These are phyloP conservation scores for Hymenopus coronatus DNA, from an alignment of 2,888 invertebrate species.

Conservation along the genomic window DNA sequence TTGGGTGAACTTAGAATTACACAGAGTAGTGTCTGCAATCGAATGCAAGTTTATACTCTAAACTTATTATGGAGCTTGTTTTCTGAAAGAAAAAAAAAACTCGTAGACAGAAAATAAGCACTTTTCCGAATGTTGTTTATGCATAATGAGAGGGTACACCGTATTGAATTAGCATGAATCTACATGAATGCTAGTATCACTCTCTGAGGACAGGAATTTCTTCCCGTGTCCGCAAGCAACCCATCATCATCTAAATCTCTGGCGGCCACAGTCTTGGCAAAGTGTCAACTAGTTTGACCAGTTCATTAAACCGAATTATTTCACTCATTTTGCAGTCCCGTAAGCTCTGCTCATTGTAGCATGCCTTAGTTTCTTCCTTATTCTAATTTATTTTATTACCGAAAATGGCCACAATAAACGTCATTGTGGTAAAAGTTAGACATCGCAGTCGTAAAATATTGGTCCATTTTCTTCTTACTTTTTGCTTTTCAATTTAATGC, in stretches of 20 bases:
- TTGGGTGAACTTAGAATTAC: no score
- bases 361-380: background rate
- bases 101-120: background rate
- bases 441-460: background rate
- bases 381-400: background rate
- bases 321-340: background rate
- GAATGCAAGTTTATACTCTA: no score
- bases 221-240: background rate
- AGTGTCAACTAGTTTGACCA: background rate
- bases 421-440: background rate
- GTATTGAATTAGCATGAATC: background rate
- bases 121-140: background rate
- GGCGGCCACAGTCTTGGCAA: background rate
- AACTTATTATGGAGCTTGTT: no score
- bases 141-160: background rate
- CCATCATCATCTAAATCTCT: background rate
- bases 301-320: background rate
- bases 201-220: background rate
- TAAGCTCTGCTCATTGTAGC: background rate
- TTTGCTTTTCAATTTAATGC: no score
- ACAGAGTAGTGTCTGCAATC: no score
- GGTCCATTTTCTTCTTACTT: background rate
- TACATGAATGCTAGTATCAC: no score
- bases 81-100: background rate
- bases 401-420: background rate